These are phyloP conservation scores for Nycteola revayana DNA, from an alignment of 2,888 invertebrate species.

Conservation along the genomic window DNA sequence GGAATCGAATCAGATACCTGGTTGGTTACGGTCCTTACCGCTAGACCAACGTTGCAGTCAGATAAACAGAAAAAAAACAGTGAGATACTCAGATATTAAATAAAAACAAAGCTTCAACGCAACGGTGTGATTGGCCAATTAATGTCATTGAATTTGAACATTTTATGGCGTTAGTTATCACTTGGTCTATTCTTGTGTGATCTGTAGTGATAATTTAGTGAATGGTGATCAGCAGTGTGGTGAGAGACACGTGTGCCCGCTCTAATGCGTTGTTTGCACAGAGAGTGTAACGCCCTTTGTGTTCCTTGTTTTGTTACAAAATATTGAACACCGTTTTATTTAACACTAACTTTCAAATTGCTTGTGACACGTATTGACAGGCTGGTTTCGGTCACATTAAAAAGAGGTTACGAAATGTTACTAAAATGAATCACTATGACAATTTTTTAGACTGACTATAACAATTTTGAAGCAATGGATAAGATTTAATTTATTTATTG, in stretches of 20 bases:
- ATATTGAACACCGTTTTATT: constrained; percentile 81
- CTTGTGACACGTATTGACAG: constrained; percentile 68
- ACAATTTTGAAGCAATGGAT: too few relatives aligned
- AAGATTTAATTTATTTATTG: too few relatives aligned
- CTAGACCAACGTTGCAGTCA: too few relatives aligned
- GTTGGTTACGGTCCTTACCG: too few relatives aligned
- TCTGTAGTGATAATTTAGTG: constrained; percentile 65
- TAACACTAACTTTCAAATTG: constrained; percentile 78
- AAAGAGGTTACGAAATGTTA: constrained; percentile 52
- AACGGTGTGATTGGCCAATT: constrained; percentile 25
- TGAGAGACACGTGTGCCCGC: constrained; percentile 45
- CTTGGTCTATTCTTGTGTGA: constrained; percentile 39
- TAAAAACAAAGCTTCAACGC: too few relatives aligned
- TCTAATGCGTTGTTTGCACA: constrained; percentile 60
- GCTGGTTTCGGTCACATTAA: constrained; percentile 48
- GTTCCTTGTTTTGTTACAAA: constrained; percentile 80
- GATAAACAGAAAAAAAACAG: too few relatives aligned
- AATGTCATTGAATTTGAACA: constrained; percentile 25
- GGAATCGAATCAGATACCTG: too few relatives aligned
- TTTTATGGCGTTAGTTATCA: constrained; percentile 26
- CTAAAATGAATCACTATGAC: constrained; percentile 7
- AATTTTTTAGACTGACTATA: too few relatives aligned
- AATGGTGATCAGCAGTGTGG: constrained; percentile 35
- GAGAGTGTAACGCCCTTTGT: constrained; percentile 79
- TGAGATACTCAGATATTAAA: too few relatives aligned